Evolutionary conservation across 2,113 vertebrate species (phyloP).

Genomic region (Cygnus atratus): DNA sequence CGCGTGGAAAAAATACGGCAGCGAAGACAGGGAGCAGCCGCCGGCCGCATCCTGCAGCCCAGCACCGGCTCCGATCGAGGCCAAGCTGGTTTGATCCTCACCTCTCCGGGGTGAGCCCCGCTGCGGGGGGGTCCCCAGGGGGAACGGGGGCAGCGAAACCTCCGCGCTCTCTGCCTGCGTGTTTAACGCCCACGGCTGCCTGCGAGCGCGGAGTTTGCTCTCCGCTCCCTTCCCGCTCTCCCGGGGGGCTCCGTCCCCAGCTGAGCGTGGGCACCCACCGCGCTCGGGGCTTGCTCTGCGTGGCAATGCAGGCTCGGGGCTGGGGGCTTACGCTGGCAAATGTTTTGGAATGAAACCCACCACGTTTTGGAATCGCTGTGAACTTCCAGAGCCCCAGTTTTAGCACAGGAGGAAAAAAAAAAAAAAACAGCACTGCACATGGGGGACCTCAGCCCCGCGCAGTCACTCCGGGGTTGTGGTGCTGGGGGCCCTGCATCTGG

Average conservation of each 20-base stretch:
- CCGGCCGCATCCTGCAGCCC: neutral
- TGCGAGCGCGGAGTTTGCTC: neutral
- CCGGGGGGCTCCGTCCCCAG: neutral
- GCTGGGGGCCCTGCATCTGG: neutral
- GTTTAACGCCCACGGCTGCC: neutral
- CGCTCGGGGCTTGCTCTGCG: neutral
- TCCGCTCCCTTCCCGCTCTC: neutral
- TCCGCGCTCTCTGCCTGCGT: neutral
- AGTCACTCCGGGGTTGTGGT: neutral
- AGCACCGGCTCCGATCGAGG: neutral
- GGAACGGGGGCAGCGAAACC: neutral
- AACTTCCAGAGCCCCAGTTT: neutral
- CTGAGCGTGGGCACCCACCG: neutral
- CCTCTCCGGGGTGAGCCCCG: neutral
- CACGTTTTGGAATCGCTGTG: neutral
- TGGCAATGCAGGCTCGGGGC: neutral
- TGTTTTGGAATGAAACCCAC: neutral
- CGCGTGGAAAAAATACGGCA: fast-evolving
- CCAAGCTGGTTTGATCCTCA: neutral
- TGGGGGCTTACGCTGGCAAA: neutral
- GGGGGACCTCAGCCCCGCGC: neutral
- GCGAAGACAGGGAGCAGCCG: neutral
- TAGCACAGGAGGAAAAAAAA: neutral
- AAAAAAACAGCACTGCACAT: neutral
- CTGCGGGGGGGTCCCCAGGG: neutral